These are phyloP conservation scores for Scartelaos histophorus DNA, from an alignment of 2,113 vertebrate genomes.

Conservation along the genomic window DNA sequence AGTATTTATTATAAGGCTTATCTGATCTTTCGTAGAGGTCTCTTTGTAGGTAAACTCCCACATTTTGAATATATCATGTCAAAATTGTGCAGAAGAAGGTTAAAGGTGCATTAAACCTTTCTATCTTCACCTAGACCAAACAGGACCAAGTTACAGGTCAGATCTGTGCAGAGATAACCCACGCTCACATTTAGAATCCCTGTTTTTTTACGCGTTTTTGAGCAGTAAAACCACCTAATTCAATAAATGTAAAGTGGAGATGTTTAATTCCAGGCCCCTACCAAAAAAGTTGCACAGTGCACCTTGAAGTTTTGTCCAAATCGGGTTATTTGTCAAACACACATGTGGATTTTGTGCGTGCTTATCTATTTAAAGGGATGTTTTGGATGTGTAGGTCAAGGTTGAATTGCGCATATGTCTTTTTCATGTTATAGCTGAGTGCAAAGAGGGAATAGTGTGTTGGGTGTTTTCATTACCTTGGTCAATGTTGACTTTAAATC, in stretches of 20 bases:
- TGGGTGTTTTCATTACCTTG: slow-evolving; percentile 22
- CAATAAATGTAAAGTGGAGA: no score
- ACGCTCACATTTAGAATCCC: no score
- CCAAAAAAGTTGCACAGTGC: no score
- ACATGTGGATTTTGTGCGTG: slow-evolving; percentile 28
- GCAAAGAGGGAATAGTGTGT: slow-evolving; percentile 16
- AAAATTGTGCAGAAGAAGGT: slow-evolving; percentile 30
- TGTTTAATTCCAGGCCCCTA: no score
- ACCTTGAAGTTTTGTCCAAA: slow-evolving; percentile 21
- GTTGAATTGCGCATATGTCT: slow-evolving; percentile 27
- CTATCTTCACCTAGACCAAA: no score
- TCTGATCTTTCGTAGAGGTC: slow-evolving; percentile 49
- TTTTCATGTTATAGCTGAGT: slow-evolving; percentile 27
- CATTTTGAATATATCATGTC: slow-evolving; percentile 17
- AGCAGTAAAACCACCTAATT: no score
- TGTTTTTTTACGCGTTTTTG: no score
- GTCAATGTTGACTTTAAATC: slow-evolving; percentile 20
- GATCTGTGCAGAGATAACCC: no score
- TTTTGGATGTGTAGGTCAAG: slow-evolving; percentile 31
- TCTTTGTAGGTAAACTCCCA: slow-evolving; percentile 12
- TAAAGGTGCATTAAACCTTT: neutral
- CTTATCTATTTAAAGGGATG: slow-evolving; percentile 29
- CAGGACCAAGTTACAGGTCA: no score
- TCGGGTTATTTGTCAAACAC: slow-evolving; percentile 35
- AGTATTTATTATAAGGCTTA: slow-evolving; percentile 47